A percentile compares a stretch with the other conserved stretches of the same genome.
These are phyloP conservation scores for Eledona agricola DNA, from an alignment of 2,888 invertebrate genomes.

Conservation along the genomic window DNA sequence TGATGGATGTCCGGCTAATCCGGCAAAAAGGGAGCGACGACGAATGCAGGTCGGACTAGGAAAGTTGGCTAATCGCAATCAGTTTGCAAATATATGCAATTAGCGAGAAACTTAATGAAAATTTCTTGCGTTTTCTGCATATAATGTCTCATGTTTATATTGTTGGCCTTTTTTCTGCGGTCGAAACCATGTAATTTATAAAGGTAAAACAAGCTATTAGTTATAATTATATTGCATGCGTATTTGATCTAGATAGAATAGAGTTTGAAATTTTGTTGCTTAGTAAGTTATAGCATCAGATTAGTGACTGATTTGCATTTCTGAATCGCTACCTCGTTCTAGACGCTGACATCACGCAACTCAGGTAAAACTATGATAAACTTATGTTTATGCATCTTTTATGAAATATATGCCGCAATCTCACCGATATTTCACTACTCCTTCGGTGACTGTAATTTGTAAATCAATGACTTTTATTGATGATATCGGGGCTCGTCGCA, in stretches of 20 bases:
- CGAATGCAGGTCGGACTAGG: too few species aligned
- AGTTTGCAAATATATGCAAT: conserved; percentile 23
- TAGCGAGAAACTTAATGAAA: conserved; percentile 18
- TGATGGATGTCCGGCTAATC: too few species aligned
- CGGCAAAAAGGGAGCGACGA: too few species aligned
- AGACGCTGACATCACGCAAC: conserved; percentile 48
- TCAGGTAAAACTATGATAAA: conserved; percentile 54
- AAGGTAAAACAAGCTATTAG: conserved; percentile 61
- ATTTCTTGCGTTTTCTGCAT: conserved; percentile 26
- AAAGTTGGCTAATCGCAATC: too few species aligned
- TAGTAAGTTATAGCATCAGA: conserved; percentile 61
- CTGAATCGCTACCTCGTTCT: conserved; percentile 39
- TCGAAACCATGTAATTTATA: conserved; percentile 51
- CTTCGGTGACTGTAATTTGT: conserved; percentile 31
- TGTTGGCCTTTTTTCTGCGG: conserved; percentile 22
- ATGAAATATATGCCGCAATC: conserved; percentile 27
- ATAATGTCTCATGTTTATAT: conserved; percentile 18
- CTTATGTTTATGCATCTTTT: conserved; percentile 51
- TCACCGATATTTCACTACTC: conserved; percentile 18
- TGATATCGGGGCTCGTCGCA: conserved; percentile 23
- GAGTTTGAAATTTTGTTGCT: conserved; percentile 60
- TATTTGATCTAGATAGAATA: conserved; percentile 55
- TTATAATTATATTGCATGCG: conserved; percentile 61
- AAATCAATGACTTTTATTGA: conserved; percentile 32
- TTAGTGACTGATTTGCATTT: conserved; percentile 60